A percentile compares a stretch with the other conserved stretches of the same genome.
Conservation (phyloP, 2,888 invertebrate species). For the Ptychoptera contaminata region DNA sequence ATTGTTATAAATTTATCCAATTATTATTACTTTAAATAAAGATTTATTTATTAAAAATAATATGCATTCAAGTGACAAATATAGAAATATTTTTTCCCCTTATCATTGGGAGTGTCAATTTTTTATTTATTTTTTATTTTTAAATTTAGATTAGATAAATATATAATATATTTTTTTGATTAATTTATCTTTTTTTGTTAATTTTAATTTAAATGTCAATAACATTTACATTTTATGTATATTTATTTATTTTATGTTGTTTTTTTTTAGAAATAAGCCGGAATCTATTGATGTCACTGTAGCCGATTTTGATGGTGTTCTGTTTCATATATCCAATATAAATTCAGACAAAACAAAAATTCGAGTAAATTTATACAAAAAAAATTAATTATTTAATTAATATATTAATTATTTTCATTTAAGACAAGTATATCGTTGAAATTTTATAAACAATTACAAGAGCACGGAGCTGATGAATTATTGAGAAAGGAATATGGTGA, state of each 20-base stretch:
- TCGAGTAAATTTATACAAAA: slow-evolving; percentile 72
- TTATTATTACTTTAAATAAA: too few species aligned
- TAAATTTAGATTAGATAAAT: background rate
- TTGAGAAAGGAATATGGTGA: slow-evolving; percentile 84
- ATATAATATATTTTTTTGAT: background rate
- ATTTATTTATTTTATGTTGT: slow-evolving; percentile 1
- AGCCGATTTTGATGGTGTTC: slow-evolving; percentile 97
- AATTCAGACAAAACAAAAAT: slow-evolving; percentile 95
- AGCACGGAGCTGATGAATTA: slow-evolving; percentile 95
- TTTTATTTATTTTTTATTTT: too few species aligned
- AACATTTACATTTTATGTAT: background rate
- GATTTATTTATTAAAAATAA: too few species aligned
- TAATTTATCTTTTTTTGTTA: background rate
- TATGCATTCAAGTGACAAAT: too few species aligned
- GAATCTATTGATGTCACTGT: slow-evolving; percentile 89
- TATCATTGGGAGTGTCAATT: too few species aligned
- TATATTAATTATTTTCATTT: slow-evolving; percentile 19
- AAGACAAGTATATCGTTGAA: slow-evolving; percentile 96
- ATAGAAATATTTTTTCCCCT: too few species aligned
- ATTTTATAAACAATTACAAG: slow-evolving; percentile 95
- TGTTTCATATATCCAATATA: slow-evolving; percentile 96
- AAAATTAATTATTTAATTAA: background rate
- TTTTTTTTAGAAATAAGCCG: slow-evolving; percentile 68
- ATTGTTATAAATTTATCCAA: too few species aligned
- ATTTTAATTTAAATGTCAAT: background rate